phyloP scores from a whole-genome alignment of 92 coral and sea anemone species.

The Porites rus region DNA sequence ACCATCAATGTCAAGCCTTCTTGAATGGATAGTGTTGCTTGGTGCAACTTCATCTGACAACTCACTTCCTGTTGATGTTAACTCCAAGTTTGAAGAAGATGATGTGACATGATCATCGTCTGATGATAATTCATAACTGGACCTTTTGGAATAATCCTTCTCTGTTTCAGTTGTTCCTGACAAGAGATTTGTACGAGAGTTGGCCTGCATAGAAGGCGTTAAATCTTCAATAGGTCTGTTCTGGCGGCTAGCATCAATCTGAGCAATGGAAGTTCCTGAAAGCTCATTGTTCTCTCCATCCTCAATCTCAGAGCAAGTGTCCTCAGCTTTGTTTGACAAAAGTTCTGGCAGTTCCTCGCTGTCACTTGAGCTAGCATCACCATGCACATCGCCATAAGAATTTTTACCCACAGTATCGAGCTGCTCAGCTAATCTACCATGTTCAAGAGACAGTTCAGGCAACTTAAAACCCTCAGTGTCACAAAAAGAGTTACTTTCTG shows the following conservation, averaged over 20 bases:
- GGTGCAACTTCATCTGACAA: slow-evolving; percentile 19
- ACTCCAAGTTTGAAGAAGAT: slow-evolving; percentile 39
- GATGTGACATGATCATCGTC: slow-evolving; percentile 24
- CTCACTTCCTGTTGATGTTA: slow-evolving; percentile 38
- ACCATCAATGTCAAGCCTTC: not conserved
- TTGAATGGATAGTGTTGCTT: not conserved
- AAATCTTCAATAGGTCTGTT: not conserved
- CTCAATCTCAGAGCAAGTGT: slow-evolving; percentile 10
- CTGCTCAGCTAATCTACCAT: not conserved
- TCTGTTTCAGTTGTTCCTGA: slow-evolving; percentile 5
- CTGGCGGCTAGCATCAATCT: not conserved
- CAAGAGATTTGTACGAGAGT: slow-evolving; percentile 4
- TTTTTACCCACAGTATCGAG: not conserved
- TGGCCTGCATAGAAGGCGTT: not conserved
- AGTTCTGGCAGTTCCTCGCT: slow-evolving; percentile 37
- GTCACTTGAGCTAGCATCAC: not conserved
- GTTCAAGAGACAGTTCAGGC: not conserved
- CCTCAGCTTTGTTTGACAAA: slow-evolving; percentile 32
- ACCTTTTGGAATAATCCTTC: not conserved
- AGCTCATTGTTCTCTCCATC: slow-evolving; percentile 11
- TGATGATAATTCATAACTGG: slow-evolving; percentile 24
- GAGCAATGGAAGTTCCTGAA: not conserved
- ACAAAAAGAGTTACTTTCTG: not conserved
- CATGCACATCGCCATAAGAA: not conserved
- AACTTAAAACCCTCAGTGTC: not conserved